Conservation (phyloP, 2,888 invertebrate genomes). For the Ischnus inquisitorius region DNA sequence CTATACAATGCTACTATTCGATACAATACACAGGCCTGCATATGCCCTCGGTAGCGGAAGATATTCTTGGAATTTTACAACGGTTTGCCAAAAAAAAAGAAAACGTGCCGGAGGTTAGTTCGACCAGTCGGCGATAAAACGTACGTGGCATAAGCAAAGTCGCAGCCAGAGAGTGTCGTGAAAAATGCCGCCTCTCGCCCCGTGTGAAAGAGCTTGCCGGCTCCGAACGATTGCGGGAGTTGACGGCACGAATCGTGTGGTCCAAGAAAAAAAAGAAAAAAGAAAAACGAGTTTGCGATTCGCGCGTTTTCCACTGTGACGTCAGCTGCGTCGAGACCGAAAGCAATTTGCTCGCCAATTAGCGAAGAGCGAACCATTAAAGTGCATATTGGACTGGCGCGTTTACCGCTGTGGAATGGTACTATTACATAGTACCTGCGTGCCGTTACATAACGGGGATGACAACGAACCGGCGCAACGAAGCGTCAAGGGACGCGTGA, state of each 20-base stretch:
- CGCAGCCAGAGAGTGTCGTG: conserved; percentile 19
- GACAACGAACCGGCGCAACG: not conserved
- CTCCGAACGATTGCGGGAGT: conserved; percentile 17
- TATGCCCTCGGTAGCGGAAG: conserved; percentile 2
- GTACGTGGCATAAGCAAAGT: conserved; percentile 1
- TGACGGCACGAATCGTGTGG: conserved; percentile 26
- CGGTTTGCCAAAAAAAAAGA: conserved; percentile 31
- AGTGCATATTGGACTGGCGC: conserved; percentile 51
- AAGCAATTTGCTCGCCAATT: conserved; percentile 68
- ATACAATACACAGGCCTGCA: conserved; percentile 2
- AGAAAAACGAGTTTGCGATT: conserved; percentile 29
- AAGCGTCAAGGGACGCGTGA: conserved; percentile 34
- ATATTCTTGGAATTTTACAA: conserved; percentile 18
- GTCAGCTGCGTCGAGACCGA: conserved; percentile 64
- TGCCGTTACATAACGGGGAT: conserved; percentile 22
- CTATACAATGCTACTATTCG: not conserved
- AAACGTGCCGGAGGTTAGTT: too few species aligned
- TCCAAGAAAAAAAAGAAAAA: conserved; percentile 9
- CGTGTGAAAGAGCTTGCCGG: conserved; percentile 26
- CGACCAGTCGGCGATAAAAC: conserved; percentile 9
- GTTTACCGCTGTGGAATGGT: conserved; percentile 32
- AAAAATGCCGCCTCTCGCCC: not conserved
- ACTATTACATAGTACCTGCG: conserved; percentile 24
- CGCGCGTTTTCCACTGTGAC: conserved; percentile 46
- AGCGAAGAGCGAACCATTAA: conserved; percentile 62